Evolutionary conservation across 1,140 invertebrate genomes (phyloP).

Genomic region (Colletes latitarsis): DNA sequence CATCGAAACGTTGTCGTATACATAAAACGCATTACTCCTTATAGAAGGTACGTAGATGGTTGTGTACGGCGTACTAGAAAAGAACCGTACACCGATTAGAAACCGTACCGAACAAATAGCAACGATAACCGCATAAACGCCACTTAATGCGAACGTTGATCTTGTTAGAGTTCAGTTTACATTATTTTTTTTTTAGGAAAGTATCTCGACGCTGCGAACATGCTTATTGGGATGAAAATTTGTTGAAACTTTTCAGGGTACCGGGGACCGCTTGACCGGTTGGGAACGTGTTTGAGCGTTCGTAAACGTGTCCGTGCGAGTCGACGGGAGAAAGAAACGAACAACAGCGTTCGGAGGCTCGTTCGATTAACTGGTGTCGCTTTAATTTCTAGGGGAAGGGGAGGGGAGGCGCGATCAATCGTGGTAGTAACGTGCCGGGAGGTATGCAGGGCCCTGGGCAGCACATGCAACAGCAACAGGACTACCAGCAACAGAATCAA

Average conservation of each 20-base stretch:
- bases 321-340: neutral
- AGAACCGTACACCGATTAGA: neutral
- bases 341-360: neutral
- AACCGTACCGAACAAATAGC: neutral
- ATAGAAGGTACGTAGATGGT: neutral
- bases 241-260: conserved; percentile 14
- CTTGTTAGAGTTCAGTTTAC: neutral
- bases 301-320: too few species aligned
- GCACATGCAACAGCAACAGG: conserved; percentile 73
- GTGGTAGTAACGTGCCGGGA: conserved; percentile 83
- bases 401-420: conserved; percentile 80
- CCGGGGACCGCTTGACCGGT: neutral
- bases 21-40: neutral
- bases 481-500: conserved; percentile 69
- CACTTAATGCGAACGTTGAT: neutral
- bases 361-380: conserved; percentile 17
- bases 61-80: neutral
- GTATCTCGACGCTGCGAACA: neutral
- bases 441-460: conserved; percentile 77
- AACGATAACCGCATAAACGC: neutral
- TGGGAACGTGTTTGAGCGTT: neutral
- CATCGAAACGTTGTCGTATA: neutral
- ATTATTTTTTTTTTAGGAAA: neutral
- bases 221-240: neutral
- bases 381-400: conserved; percentile 82